A percentile compares a stretch with the other conserved stretches of the same genome.
Conservation (phyloP, 2,113 vertebrate species). For the Dromiciops gliroides region DNA sequence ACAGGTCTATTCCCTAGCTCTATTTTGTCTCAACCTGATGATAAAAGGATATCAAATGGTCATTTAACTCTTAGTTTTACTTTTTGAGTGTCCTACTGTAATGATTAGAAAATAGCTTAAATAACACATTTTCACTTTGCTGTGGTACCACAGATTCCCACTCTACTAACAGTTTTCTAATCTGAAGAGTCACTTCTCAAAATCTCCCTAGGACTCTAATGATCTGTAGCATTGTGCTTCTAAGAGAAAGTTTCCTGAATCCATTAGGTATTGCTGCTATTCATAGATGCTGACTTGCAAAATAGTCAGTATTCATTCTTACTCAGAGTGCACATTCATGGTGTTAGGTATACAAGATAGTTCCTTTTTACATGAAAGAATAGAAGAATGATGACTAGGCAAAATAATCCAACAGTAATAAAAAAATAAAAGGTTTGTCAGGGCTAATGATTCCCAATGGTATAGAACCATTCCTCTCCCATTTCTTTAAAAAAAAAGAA, state of each 20-base stretch:
- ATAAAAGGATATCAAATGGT: not conserved
- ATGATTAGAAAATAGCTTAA: not conserved
- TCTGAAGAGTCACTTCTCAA: not conserved
- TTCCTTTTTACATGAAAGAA: slow-evolving; percentile 17
- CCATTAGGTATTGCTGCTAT: not conserved
- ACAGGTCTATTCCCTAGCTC: not conserved
- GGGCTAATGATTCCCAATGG: not conserved
- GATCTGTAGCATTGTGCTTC: not conserved
- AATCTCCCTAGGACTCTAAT: slow-evolving; percentile 27
- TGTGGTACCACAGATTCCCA: not conserved
- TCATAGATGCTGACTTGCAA: not conserved
- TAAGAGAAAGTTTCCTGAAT: not conserved
- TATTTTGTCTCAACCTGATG: not conserved
- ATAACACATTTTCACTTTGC: slow-evolving; percentile 5
- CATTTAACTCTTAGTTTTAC: slow-evolving; percentile 32
- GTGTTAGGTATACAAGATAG: not conserved
- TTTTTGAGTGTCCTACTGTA: not conserved
- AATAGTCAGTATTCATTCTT: not conserved
- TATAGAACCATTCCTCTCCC: not conserved
- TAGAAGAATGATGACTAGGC: not conserved
- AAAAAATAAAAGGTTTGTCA: slow-evolving; percentile 6
- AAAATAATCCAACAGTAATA: not conserved
- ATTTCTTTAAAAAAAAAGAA: slow-evolving; percentile 24
- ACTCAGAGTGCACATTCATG: not conserved
- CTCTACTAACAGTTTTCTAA: not conserved